Base-by-base conservation (phyloP, 1,140 invertebrate genomes). In the Theocolax elegans region DNA sequence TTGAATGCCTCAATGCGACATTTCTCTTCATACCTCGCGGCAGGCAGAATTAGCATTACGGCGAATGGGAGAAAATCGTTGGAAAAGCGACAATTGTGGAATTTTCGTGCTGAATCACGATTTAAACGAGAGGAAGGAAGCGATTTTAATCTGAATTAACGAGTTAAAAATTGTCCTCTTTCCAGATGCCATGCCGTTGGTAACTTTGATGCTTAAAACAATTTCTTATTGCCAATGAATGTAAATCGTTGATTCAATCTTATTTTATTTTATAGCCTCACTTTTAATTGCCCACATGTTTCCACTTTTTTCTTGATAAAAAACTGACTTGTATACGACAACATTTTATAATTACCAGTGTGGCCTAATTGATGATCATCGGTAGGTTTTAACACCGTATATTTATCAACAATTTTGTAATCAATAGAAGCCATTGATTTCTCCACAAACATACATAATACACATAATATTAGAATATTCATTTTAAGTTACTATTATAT, bases 101-200 rank as follows among this genome's bases (percentile, higher is more conserved):
- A 71, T 72, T 72, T 67, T 62, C 49, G 46, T 35, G 46, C 58
- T 62, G 46, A 72, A 72, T 67, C 54, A 56, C 27, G 3, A 66
- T 67, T 67, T 60, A 65, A 71, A 46, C 40, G 54, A 31, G 49
- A 42, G 69, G 44, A 64, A 66, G 53, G 63, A 59, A 60, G 19
- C 46, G 54, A 66, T 71, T 71, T 71, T 59, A 71, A 65, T 71
- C 48, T 53, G 63, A 66, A 71, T 66, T 59, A 51, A 71, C 69
- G 54, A 59, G 42, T 66, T 66, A 60, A 71, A 65, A 71, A 71
- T 60, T 66, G 23, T 27, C 13, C 44, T 35, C 51, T 56, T 59
- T 44, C 7, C 58, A 31, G 25, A 66, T 66, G n/a, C n/a, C n/a
- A n/a, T n/a, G n/a, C n/a, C 23, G 21, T 19, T 31, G 19, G 35